Base-by-base conservation (phyloP, 1,140 invertebrate species). In the Drosophila sproati region DNA sequence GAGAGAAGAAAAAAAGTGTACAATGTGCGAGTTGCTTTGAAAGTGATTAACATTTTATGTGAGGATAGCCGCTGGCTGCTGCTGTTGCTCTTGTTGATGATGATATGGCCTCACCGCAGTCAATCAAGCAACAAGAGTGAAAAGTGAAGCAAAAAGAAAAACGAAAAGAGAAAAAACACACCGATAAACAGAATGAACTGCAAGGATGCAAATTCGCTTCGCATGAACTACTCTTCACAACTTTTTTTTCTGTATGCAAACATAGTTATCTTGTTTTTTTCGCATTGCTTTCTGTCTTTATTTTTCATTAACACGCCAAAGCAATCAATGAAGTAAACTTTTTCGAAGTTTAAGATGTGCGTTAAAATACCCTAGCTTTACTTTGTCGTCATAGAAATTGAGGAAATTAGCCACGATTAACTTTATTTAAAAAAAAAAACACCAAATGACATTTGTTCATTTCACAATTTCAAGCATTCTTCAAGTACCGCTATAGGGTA, bases 41-140 rank as follows among this genome's bases (percentile, higher is more conserved):
- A 80, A 82, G 77, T 82, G 76, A 85, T 85, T 85, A 85, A 86
- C 82, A 62, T 74, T 81, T 82, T 61, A 78, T 87, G 73, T 62
- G 61, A 75, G 10, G 39, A 45, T 63, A 50, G 59, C 47, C 63
- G 45, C 10, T 59, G 63, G 77, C 68, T 72, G 71, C 52, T 50
- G 55, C 34, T 31, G 34, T 10, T 57, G 12, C 55, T 35, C 35
- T 5, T 57, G 32, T 20, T 52, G 50, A 5, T 31, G 48, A 28
- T 45, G 31, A 34, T 29, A 48, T 51, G 57, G 35, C 35, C 43
- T 31, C 28, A 34, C 35, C 28, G 39, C 59, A 75, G 73, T 75
- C 68, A 75, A 75, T 75, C 67, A 75, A 63, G 28, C 34, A 54
- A 28, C 50, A 32, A 64, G 48, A 48, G 29, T 10, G 32, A 10